A percentile compares a stretch with the other conserved stretches of the same genome.
Conservation (phyloP, 2,888 invertebrate genomes). For the Gymnoscelis rufifasciata region DNA sequence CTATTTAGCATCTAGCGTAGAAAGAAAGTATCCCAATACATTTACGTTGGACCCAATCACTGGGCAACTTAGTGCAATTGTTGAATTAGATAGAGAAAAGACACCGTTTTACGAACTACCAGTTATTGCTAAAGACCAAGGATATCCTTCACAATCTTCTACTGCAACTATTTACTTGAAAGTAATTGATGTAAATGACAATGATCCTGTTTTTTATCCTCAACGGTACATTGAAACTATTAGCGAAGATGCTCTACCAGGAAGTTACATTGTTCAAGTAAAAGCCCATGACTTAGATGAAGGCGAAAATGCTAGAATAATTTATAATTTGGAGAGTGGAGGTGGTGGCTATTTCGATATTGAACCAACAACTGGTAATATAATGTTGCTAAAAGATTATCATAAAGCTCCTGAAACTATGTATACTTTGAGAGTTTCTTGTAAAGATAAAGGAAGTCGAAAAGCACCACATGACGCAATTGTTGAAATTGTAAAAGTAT, state of each 20-base stretch:
- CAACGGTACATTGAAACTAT: conserved; percentile 89
- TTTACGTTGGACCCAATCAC: conserved; percentile 90
- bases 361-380: conserved; percentile 87
- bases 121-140: conserved; percentile 94
- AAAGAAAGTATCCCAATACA: conserved; percentile 89
- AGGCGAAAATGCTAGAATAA: conserved; percentile 90
- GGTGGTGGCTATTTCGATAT: conserved; percentile 89
- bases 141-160: conserved; percentile 92
- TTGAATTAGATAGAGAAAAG: conserved; percentile 89
- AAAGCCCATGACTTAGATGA: conserved; percentile 91
- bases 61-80: conserved; percentile 89
- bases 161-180: conserved; percentile 90
- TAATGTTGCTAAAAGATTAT: conserved; percentile 83
- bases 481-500: conserved; percentile 88
- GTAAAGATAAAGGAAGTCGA: conserved; percentile 89
- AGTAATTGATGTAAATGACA: conserved; percentile 94
- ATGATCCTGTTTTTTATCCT: conserved; percentile 95
- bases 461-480: conserved; percentile 85
- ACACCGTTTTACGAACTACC: conserved; percentile 88
- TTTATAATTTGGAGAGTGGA: conserved; percentile 87
- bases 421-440: conserved; percentile 87
- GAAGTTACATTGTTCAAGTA: conserved; percentile 85
- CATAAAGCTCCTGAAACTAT: conserved; percentile 82
- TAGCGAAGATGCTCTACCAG: conserved; percentile 82
- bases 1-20: conserved; percentile 86